Base-by-base conservation (phyloP, 2,888 invertebrate species). In the Pandemis corylana region DNA sequence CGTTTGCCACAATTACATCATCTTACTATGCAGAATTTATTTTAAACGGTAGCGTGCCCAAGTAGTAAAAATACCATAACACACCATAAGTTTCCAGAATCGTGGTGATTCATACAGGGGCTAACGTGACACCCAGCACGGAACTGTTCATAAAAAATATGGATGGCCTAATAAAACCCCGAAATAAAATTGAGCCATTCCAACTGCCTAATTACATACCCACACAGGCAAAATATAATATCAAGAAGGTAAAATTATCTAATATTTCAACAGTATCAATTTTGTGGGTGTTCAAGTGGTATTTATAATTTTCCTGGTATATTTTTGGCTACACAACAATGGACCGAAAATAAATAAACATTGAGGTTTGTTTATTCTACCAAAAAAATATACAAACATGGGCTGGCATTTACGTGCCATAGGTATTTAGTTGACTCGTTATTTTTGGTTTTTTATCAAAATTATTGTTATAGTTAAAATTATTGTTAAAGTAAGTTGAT, bases 71-170 rank as follows among this genome's bases (percentile, higher is more conserved):
- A 44, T 44, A 53, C 53, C 15, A 56, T 56, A 56, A 56, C 56
- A 53, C 53, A 56, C 20, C 56, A 56, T 56, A 56, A 56, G 56
- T 56, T 56, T 56, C 20, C 15, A 15, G 15, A 20, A n/a, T 1
- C 6, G 2, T 56, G 15, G 56, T 56, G 56, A 20, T 56, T 15
- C 44, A 65, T 28, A 15, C 2, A 46, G 46, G 10, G 46, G 44
- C 44, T 64, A 64, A 46, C 64, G 64, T 44, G 44, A 64, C 64
- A 44, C 44, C 5, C 44, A 64, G 36, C 64, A 64, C 44, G 64
- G 64, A 64, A 64, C 42, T 64, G 64, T 15, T 64, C 15, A 64
- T 64, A 64, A 46, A 64, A 42, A 64, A 44, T 42, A 46, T 64
- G 15, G 20, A 64, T 64, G 64, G 44, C 7, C 10, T 20, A 44